A percentile compares a stretch with the other conserved stretches of the same genome.
phyloP scores from a whole-genome alignment of 1,140 invertebrate genomes.

The Aphis gossypii region DNA sequence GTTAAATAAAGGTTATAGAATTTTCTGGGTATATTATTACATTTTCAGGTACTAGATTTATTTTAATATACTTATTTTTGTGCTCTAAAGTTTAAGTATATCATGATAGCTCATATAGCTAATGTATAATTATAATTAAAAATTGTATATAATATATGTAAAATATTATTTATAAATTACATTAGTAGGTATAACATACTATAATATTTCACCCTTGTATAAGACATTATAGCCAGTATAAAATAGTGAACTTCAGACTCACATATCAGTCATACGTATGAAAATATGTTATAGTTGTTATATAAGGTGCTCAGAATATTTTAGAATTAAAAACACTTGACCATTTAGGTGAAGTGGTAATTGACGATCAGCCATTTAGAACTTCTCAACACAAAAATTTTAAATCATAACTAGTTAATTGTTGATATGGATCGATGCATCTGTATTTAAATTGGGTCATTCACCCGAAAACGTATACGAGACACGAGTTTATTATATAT shows the following conservation, averaged over 20 bases:
- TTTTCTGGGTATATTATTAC: neutral
- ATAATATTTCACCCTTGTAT: neutral
- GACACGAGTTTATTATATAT: neutral
- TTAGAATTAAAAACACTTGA: neutral
- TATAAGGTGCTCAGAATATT: too few species aligned
- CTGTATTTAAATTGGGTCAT: constrained; percentile 37
- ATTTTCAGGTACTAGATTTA: neutral
- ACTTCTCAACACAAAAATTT: neutral
- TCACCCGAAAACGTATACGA: neutral
- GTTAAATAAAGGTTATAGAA: neutral
- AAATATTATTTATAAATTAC: neutral
- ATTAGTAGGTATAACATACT: neutral
- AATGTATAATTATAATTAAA: neutral
- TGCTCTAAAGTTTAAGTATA: too few species aligned
- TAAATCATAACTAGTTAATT: constrained; percentile 27
- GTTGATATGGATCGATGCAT: constrained; percentile 41
- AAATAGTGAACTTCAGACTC: neutral
- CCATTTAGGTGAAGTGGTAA: neutral
- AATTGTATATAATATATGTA: neutral
- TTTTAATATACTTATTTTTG: neutral
- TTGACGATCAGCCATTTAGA: neutral
- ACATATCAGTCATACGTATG: neutral
- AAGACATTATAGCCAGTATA: neutral
- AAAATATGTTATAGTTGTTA: neutral
- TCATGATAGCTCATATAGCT: neutral